Conservation (phyloP, 2,888 invertebrate species). For the Epinotia ramella region DNA sequence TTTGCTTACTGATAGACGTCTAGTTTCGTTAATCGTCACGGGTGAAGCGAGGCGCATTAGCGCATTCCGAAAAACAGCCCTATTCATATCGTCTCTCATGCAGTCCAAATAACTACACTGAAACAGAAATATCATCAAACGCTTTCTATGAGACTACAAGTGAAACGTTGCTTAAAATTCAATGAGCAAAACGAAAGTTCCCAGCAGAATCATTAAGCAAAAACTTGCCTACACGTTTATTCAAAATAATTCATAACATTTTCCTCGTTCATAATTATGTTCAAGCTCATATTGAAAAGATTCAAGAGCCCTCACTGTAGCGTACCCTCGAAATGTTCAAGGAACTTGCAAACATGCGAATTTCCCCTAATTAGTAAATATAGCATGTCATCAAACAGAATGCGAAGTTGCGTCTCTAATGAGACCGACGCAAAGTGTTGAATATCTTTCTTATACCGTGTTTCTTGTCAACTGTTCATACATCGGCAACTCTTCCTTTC, state of each 20-base stretch:
- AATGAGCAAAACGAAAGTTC: not conserved
- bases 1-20: no score
- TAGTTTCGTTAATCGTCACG: no score
- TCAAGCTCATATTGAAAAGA: conserved; percentile 24
- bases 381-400: conserved; percentile 48
- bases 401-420: conserved; percentile 48
- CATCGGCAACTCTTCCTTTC: not conserved
- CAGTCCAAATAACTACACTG: no score
- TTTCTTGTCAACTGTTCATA: not conserved
- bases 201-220: not conserved
- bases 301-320: conserved; percentile 22
- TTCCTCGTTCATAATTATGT: conserved; percentile 6
- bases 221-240: not conserved
- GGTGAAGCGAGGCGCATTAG: no score
- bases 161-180: not conserved
- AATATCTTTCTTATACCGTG: conserved; percentile 41
- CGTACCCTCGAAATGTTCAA: conserved; percentile 20
- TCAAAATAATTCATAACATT: not conserved
- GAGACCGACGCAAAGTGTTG: conserved; percentile 42
- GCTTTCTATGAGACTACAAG: no score
- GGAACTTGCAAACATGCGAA: conserved; percentile 39
- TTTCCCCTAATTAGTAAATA: conserved; percentile 50
- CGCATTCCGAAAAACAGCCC: no score
- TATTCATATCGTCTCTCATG: no score
- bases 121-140: no score